Evolutionary conservation across 2,797 vertebrate species (phyloP), one percentile per base, ranked within the genome.

Genomic region (Merluccius polli): DNA sequence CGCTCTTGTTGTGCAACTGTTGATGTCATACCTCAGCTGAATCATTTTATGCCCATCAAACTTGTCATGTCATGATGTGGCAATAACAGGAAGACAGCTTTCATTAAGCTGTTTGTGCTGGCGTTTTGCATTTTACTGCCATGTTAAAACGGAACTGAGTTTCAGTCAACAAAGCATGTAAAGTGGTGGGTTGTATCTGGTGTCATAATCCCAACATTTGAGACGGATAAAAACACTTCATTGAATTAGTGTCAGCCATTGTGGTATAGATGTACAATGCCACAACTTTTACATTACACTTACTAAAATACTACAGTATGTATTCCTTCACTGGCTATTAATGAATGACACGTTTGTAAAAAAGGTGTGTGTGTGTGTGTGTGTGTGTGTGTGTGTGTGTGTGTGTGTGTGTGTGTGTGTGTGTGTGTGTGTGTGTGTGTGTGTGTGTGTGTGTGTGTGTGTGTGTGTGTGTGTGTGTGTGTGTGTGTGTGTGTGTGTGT

Each of bases 41-140:
- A 59, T 82, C 33, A 59, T 41, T 75, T 86, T 15, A 48, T 82
- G 75, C 76, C 80, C 32, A 32, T 72, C 80, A 70, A 83, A 69
- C 48, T 24, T 83, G 72, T 71, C 71, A 32, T 44, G 52, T 75
- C 72, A 73, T 73, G 41, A 38, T 73, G 52, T 21, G 36, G 75
- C 72, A 73, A 70, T 83, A 75, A 84, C 44, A 48, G 68, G 76
- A 71, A 73, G 8, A 10, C n/a, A 67, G 73, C 79, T 81, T 78
- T 77, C 70, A 63, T 80, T 76, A 79, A 78, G 63, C 33, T 13
- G 11, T 72, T 33, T 80, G 33, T 83, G 30, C 41, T 48, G 68
- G 18, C 69, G 33, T 81, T 74, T 79, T 69, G 18, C 70, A 32
- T 82, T 73, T 79, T 71, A 74, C 32, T 72, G 72, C 52, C 13